These are phyloP conservation scores for Heteromurus nitidus DNA, from an alignment of 2,888 invertebrate species.

Conservation along the genomic window DNA sequence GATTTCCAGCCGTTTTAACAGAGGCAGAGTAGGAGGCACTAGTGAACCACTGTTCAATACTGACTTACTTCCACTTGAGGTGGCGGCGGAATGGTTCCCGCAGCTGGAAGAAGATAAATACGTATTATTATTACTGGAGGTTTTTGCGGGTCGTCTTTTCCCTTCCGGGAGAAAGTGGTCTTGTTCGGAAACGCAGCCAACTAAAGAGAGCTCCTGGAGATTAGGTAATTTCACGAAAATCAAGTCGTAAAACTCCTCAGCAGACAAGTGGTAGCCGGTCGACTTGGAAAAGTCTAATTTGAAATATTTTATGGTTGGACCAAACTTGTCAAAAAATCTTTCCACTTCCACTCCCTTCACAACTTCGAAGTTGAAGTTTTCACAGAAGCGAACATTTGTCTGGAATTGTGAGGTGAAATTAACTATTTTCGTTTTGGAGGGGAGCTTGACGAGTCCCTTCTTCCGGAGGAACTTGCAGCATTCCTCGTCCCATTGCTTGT, in stretches of 20 bases:
- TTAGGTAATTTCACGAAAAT: slow-evolving; percentile 44
- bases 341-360: slow-evolving; percentile 8
- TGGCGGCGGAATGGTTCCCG: neutral
- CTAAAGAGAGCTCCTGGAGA: slow-evolving; percentile 37
- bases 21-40: slow-evolving; percentile 13
- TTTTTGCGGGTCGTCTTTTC: slow-evolving; percentile 2
- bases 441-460: slow-evolving; percentile 40
- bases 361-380: slow-evolving; percentile 40
- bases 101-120: neutral
- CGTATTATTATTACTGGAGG: neutral
- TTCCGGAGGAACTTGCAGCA: slow-evolving; percentile 40
- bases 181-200: slow-evolving; percentile 26
- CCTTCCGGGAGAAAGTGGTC: slow-evolving; percentile 45
- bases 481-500: slow-evolving; percentile 49
- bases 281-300: slow-evolving; percentile 44
- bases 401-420: slow-evolving; percentile 22
- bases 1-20: slow-evolving; percentile 50
- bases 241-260: slow-evolving; percentile 22
- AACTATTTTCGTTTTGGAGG: neutral
- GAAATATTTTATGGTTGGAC: slow-evolving; percentile 35
- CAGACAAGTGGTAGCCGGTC: slow-evolving; percentile 21
- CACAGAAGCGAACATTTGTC: slow-evolving; percentile 26
- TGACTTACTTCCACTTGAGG: neutral
- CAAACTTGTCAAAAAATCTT: slow-evolving; percentile 29
- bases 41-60: neutral